Base-by-base conservation (phyloP, 1,140 invertebrate genomes). In the Elysia chlorotica region DNA sequence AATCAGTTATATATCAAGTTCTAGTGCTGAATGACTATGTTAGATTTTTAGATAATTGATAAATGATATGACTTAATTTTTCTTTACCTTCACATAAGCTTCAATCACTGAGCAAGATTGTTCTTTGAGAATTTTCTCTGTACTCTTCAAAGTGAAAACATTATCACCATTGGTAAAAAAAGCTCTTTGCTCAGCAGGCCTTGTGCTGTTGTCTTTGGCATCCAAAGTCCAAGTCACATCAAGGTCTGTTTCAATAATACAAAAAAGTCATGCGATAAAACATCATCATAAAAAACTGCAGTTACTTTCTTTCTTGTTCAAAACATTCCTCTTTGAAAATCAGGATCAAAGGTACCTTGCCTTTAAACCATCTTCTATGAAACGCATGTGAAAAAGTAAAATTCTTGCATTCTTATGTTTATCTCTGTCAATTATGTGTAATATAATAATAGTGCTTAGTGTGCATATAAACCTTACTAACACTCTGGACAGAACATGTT, bases 151-250 rank as follows among this genome's bases (percentile, higher is more conserved):
- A 25, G 38, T 37, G 23, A 73, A 69, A 17, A 33, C 71, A 53
- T 54, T 67, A 37, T 19, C 35, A 53, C 36, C 33, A n/a, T 74
- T 63, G 38, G 37, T 65, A 17, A 57, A 75, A 65, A 74, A 76
- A 2, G 71, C 72, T 38, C 76, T 2, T 62, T 79, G 69, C 66
- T 78, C 67, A 54, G 73, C 19, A 36, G 65, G 5, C 28, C 67
- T 57, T 25, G 54, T 36, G 65, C 75, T 67, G 68, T 65, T 31
- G 37, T 78, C 78, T 33, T 76, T 41, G 0, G 77, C 69, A 67
- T 84, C 82, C 65, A 84, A 71, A 14, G 69, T 75, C 78, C 80
- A 80, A 30, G 33, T 73, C 6, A 80, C 35, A 33, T 79, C 77
- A 76, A 84, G 81, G 31, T 74, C 79, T 82, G 73, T 14, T 71